Percentiles rank a stretch among this genome's conserved stretches.
Evolutionary conservation across 2,113 vertebrate species (phyloP).

Genomic region (Alouatta palliata): DNA sequence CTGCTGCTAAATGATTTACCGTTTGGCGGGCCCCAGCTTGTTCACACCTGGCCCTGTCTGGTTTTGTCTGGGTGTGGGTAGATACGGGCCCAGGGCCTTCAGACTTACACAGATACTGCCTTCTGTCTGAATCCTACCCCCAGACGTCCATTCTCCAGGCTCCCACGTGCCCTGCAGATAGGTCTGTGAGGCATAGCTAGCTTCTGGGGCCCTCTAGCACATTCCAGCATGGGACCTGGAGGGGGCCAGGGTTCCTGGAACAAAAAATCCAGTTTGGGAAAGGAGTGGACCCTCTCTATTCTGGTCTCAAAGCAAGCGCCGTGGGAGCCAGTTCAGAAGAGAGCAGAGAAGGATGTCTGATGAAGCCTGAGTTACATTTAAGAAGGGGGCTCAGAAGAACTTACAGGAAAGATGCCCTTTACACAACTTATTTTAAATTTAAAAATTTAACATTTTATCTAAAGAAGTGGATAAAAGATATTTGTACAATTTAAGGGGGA

Average conservation of each 20-base stretch:
- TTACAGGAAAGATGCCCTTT: background rate
- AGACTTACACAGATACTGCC: no score
- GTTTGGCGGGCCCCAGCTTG: background rate
- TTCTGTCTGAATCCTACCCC: background rate
- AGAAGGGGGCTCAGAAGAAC: background rate
- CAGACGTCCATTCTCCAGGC: background rate
- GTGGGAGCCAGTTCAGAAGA: no score
- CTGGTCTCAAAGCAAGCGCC: accelerated
- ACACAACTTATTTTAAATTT: background rate
- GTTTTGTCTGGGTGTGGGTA: background rate
- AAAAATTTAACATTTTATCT: background rate
- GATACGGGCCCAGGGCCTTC: background rate
- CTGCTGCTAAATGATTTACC: background rate
- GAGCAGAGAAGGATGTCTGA: background rate
- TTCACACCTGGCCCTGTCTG: background rate
- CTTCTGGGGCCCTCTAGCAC: background rate
- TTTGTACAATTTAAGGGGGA: background rate
- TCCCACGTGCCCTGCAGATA: background rate
- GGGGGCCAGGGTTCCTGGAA: background rate
- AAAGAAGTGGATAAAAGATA: background rate
- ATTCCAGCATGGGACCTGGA: background rate
- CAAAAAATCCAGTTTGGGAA: background rate
- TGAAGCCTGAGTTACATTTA: background rate
- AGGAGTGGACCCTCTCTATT: background rate
- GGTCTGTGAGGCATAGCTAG: background rate